Evolutionary conservation across 2,113 vertebrate species (phyloP).

Genomic region (Gulo gulo): DNA sequence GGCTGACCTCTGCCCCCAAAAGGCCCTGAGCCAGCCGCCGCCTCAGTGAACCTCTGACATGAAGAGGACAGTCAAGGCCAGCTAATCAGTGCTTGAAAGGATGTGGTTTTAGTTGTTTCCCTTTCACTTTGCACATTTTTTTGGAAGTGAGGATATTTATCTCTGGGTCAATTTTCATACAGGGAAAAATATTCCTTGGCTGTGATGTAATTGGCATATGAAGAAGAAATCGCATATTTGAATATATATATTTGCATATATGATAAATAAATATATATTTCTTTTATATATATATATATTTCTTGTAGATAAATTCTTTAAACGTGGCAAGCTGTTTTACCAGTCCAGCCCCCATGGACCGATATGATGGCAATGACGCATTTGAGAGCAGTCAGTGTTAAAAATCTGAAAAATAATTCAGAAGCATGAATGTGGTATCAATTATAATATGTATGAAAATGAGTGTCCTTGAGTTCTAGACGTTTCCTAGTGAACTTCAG

Average conservation of each 20-base stretch:
- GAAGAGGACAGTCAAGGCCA: not conserved
- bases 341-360: not conserved
- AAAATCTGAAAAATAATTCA: not conserved
- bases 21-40: not conserved
- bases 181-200: not conserved
- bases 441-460: not conserved
- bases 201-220: not conserved
- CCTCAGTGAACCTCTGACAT: not conserved
- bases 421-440: not conserved
- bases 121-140: not conserved
- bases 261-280: not conserved
- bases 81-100: not conserved
- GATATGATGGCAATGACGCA: not conserved
- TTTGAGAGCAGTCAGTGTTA: not conserved
- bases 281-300: not conserved
- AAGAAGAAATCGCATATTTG: not conserved
- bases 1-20: not conserved
- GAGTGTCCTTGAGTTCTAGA: not conserved
- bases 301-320: not conserved
- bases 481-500: not conserved
- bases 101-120: not conserved
- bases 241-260: not conserved
- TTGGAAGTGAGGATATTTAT: not conserved
- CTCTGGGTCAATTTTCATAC: not conserved
- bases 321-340: not conserved